These are phyloP conservation scores for Cerceris ruficornis DNA, from an alignment of 2,888 invertebrate species.

Conservation along the genomic window DNA sequence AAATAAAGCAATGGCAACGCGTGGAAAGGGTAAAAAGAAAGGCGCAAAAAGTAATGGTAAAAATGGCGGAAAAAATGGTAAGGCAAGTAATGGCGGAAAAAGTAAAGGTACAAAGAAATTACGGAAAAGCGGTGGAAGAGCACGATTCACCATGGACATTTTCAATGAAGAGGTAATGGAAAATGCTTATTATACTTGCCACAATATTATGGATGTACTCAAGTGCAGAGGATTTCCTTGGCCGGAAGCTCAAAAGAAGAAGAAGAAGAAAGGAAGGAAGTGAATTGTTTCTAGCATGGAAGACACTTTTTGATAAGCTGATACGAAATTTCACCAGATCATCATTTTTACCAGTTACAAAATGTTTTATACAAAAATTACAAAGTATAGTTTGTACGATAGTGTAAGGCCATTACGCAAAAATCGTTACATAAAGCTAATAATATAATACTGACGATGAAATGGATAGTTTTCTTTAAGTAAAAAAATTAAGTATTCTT, in stretches of 20 bases:
- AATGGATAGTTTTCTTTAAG: too few species aligned
- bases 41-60: constrained; percentile 53
- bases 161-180: constrained; percentile 96
- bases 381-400: too few species aligned
- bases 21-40: constrained; percentile 66
- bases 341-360: too few species aligned
- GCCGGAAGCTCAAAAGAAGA: constrained; percentile 93
- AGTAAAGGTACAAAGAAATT: constrained; percentile 83
- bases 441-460: too few species aligned
- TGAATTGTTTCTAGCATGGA: constrained; percentile 59
- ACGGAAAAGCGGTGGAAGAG: constrained; percentile 84
- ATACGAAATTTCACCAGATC: neutral
- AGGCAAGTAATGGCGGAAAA: constrained; percentile 82
- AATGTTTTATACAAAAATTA: too few species aligned
- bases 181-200: constrained; percentile 96
- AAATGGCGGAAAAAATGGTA: constrained; percentile 61
- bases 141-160: constrained; percentile 91
- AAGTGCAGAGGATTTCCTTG: constrained; percentile 94
- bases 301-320: constrained; percentile 15
- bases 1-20: constrained; percentile 46
- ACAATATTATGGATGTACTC: constrained; percentile 94
- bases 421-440: too few species aligned
- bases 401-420: too few species aligned
- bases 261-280: constrained; percentile 91
- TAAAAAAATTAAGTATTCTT: neutral